These are phyloP conservation scores for Pogonophryne albipinna DNA, from an alignment of 2,797 vertebrate genomes.

Conservation along the genomic window DNA sequence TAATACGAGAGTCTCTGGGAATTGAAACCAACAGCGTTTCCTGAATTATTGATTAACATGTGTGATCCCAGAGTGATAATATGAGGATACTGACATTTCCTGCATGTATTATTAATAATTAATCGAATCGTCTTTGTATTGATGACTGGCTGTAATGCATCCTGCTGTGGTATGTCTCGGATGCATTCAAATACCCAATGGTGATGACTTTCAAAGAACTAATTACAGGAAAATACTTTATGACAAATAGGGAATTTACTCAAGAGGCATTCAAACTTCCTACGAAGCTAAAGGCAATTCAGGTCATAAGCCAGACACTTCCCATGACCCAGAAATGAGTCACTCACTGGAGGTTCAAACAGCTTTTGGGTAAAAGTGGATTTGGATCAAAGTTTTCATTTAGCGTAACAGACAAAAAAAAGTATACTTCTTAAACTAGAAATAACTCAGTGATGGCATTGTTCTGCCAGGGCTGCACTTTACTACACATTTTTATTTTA, in stretches of 20 bases:
- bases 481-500: background rate
- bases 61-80: conserved; percentile 55
- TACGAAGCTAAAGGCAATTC: conserved; percentile 2
- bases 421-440: background rate
- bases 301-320: conserved; percentile 14
- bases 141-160: conserved; percentile 61
- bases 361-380: background rate
- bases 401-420: background rate
- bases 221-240: background rate
- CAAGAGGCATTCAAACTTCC: background rate
- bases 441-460: background rate
- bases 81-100: conserved; percentile 47
- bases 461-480: background rate
- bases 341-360: conserved; percentile 16
- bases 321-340: conserved; percentile 23
- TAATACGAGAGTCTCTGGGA: conserved; percentile 39
- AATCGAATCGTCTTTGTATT: conserved; percentile 57
- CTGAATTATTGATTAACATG: conserved; percentile 66
- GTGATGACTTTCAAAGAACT: conserved; percentile 14
- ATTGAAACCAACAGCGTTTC: conserved; percentile 47
- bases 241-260: background rate
- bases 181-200: conserved; percentile 28
- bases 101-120: conserved; percentile 72
- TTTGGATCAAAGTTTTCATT: conserved; percentile 13
- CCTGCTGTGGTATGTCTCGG: conserved; percentile 45